phyloP scores from a whole-genome alignment of 1,140 invertebrate genomes.

The Caerostris darwini region DNA sequence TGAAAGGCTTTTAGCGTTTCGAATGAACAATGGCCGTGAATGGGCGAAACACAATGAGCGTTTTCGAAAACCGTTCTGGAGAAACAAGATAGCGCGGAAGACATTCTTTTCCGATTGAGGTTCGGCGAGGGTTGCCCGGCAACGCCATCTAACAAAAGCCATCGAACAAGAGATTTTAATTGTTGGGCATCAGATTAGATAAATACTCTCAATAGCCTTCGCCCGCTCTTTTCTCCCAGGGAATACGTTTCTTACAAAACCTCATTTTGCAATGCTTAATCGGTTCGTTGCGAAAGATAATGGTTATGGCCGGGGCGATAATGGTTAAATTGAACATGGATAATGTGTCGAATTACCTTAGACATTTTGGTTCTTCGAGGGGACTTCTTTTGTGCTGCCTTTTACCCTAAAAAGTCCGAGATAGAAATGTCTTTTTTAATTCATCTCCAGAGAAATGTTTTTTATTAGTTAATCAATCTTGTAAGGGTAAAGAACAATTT shows the following conservation, averaged over 20 bases:
- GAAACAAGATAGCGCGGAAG: not conserved
- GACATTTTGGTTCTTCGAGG: not conserved
- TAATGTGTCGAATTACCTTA: not conserved
- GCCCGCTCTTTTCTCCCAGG: not conserved
- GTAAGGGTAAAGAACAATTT: too few species aligned
- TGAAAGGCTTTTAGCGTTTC: not conserved
- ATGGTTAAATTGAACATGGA: conserved; percentile 20
- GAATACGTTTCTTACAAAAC: not conserved
- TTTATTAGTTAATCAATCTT: too few species aligned
- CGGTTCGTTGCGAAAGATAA: conserved; percentile 1
- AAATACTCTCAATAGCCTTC: not conserved
- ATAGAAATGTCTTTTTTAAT: too few species aligned
- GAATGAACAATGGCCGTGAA: not conserved
- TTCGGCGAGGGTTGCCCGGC: not conserved
- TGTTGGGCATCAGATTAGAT: conserved; percentile 22
- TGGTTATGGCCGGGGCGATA: not conserved
- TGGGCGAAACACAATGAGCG: not conserved
- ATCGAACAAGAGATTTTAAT: conserved; percentile 31
- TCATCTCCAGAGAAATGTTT: too few species aligned
- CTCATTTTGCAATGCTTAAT: conserved; percentile 3
- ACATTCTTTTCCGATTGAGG: conserved; percentile 3
- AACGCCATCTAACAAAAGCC: conserved; percentile 26
- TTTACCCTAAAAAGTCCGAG: too few species aligned
- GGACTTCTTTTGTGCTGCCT: too few species aligned
- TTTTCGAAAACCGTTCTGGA: not conserved